Percentiles rank a stretch among this genome's conserved stretches.
Evolutionary conservation across 2,797 vertebrate species (phyloP).

Genomic region (Chloroceryle amazona): DNA sequence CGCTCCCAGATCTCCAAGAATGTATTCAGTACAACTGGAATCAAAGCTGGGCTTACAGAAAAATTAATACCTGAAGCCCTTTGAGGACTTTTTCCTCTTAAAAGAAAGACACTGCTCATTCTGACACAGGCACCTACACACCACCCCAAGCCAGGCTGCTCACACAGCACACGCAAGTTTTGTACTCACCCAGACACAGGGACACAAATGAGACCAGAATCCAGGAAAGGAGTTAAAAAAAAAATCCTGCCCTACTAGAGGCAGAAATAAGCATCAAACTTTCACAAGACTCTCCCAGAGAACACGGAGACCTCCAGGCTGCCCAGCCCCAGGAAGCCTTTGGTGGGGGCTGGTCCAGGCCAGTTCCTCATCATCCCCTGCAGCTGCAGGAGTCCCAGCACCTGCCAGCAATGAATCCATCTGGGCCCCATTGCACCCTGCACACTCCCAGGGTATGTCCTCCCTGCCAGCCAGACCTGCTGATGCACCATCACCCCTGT

Average conservation of each 20-base stretch:
- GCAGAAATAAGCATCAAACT: rapidly evolving
- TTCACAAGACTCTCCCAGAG: rapidly evolving
- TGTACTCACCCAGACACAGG: not conserved
- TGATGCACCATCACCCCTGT: rapidly evolving
- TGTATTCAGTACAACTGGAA: not conserved
- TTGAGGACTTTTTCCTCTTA: not conserved
- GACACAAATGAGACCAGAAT: rapidly evolving
- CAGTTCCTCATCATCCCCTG: not conserved
- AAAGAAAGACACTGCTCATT: not conserved
- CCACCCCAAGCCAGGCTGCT: not conserved
- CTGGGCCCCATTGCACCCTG: not conserved
- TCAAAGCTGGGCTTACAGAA: not conserved
- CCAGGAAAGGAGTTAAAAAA: not conserved
- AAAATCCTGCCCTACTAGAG: rapidly evolving
- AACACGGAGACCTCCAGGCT: rapidly evolving
- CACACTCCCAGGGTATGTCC: rapidly evolving
- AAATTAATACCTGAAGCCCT: not conserved
- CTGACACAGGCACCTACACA: rapidly evolving
- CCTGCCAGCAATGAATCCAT: not conserved
- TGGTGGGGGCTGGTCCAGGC: too few species aligned
- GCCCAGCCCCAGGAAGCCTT: not conserved
- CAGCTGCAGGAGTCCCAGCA: not conserved
- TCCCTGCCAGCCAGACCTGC: rapidly evolving
- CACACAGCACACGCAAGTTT: not conserved
- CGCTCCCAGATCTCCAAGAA: not conserved